Percentiles rank a stretch among this genome's conserved stretches.
phyloP scores from a whole-genome alignment of 2,888 invertebrate genomes.

The Dysmachus trigonus region DNA sequence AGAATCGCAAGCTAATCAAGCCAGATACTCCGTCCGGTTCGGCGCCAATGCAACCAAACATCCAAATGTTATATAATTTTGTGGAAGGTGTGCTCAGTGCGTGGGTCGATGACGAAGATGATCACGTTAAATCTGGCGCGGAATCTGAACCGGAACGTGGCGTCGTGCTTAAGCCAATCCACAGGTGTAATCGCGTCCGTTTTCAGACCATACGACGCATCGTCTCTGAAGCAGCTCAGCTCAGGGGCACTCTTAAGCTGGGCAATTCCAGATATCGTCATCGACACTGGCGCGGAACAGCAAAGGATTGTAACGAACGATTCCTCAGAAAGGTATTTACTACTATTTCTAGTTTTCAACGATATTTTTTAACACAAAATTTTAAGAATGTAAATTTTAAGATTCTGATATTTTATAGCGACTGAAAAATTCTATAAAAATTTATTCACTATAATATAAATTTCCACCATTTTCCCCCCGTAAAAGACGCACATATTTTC shows the following conservation, averaged over 20 bases:
- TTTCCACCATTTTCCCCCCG: too few species aligned
- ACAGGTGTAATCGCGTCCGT: conserved; percentile 70
- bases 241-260: conserved; percentile 73
- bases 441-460: too few species aligned
- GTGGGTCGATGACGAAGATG: conserved; percentile 74
- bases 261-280: conserved; percentile 79
- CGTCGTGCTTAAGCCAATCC: conserved; percentile 61
- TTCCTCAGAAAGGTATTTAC: conserved; percentile 83
- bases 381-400: too few species aligned
- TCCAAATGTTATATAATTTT: conserved; percentile 83
- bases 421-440: too few species aligned
- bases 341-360: background rate
- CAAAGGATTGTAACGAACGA: conserved; percentile 87
- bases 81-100: conserved; percentile 82
- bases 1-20: conserved; percentile 71
- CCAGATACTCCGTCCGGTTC: conserved; percentile 64
- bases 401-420: too few species aligned
- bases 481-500: too few species aligned
- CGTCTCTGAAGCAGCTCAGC: conserved; percentile 75
- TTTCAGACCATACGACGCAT: conserved; percentile 75
- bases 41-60: conserved; percentile 74
- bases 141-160: conserved; percentile 79
- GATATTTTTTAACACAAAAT: background rate
- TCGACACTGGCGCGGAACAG: conserved; percentile 85
- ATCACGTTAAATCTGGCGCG: conserved; percentile 75